Evolutionary conservation across 2,888 invertebrate genomes (phyloP).

Genomic region (Andrena chrysosceles): DNA sequence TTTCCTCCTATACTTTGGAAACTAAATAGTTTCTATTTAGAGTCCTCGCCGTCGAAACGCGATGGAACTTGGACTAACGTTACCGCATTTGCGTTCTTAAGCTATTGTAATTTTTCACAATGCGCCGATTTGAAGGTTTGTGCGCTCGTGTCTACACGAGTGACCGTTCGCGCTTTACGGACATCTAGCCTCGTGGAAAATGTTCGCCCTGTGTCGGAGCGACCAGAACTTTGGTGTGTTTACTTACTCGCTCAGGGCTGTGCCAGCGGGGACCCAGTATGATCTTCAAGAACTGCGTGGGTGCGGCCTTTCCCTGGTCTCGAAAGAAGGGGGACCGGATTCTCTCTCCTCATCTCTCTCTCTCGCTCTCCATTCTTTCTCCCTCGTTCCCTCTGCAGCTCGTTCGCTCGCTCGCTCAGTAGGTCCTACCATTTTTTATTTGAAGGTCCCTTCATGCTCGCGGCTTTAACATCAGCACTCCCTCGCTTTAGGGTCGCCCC

Average conservation of each 20-base stretch:
- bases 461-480: slow-evolving; percentile 73
- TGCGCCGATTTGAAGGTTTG: slow-evolving; percentile 1
- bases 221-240: slow-evolving; percentile 62
- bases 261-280: slow-evolving; percentile 69
- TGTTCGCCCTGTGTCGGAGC: slow-evolving; percentile 39
- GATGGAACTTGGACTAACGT: neutral
- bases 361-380: slow-evolving; percentile 10
- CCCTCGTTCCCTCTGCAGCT: slow-evolving; percentile 11
- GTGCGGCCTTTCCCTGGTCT: slow-evolving; percentile 74
- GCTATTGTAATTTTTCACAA: slow-evolving; percentile 6
- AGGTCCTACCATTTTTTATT: slow-evolving; percentile 74
- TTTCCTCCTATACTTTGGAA: neutral
- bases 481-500: slow-evolving; percentile 76
- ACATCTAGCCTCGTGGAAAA: slow-evolving; percentile 60
- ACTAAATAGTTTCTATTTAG: neutral
- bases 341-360: slow-evolving; percentile 28
- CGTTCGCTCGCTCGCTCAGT: slow-evolving; percentile 45
- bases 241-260: slow-evolving; percentile 71
- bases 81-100: neutral
- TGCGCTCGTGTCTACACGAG: slow-evolving; percentile 4
- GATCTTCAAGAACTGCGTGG: slow-evolving; percentile 74
- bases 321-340: slow-evolving; percentile 62
- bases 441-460: slow-evolving; percentile 77
- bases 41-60: neutral
- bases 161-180: slow-evolving; percentile 43